These are phyloP conservation scores for Monoplex corrugatus DNA, from an alignment of 2,888 invertebrate species.

Conservation along the genomic window DNA sequence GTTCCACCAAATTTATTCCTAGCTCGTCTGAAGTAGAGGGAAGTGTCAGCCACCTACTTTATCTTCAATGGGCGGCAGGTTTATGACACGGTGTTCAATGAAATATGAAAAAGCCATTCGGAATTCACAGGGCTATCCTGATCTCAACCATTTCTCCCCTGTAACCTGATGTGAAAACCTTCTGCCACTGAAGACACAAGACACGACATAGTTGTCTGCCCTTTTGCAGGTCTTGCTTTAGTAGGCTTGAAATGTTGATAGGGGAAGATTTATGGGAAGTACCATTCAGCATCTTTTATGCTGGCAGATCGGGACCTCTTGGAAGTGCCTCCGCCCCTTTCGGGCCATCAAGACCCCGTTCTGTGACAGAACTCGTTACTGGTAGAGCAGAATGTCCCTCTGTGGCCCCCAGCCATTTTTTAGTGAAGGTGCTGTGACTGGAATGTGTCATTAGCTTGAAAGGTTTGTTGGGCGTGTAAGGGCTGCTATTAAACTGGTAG, in stretches of 20 bases:
- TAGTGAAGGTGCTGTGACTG: no score
- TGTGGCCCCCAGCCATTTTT: no score
- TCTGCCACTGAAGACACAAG: neutral
- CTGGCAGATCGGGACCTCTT: no score
- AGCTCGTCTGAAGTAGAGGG: neutral
- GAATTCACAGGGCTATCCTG: neutral
- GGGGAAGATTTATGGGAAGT: neutral
- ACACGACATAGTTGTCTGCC: constrained; percentile 39
- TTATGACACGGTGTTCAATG: neutral
- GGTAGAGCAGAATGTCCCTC: no score
- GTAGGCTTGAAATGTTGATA: neutral
- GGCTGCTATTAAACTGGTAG: no score
- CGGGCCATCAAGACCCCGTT: no score
- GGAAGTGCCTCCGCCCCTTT: no score
- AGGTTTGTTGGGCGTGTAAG: no score
- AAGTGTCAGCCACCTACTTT: neutral
- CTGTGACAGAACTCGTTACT: no score
- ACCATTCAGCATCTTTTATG: no score
- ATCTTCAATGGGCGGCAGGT: neutral
- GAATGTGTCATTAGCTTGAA: no score
- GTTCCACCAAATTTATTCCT: neutral
- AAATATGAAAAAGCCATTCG: neutral
- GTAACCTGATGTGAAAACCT: neutral
- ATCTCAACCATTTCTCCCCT: neutral
- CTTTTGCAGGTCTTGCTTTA: constrained; percentile 39